Conservation (phyloP, 2,797 vertebrate genomes). For the Schizothorax lantsangensis region DNA sequence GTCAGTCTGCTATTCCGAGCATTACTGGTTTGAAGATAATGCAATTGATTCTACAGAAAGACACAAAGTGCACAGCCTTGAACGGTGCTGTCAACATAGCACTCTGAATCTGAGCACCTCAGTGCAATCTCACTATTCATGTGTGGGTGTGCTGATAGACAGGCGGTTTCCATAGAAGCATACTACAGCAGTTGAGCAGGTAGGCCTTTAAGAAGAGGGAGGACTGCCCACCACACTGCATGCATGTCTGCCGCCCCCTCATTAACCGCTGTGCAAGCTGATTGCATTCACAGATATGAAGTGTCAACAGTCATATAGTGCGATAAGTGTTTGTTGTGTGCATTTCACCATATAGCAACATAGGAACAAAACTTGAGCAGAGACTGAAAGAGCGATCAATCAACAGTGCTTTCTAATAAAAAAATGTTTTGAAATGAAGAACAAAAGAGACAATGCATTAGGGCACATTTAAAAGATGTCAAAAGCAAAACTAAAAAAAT, state of each 20-base stretch:
- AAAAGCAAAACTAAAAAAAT: background rate
- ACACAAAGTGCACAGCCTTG: conserved; percentile 34
- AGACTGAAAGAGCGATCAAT: background rate
- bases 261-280: conserved; percentile 8
- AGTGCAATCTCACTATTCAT: conserved; percentile 52
- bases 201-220: conserved; percentile 50
- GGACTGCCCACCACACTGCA: conserved; percentile 49
- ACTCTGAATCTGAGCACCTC: conserved; percentile 39
- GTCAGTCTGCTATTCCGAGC: background rate
- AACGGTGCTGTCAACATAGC: conserved; percentile 29
- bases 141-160: conserved; percentile 74
- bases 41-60: background rate
- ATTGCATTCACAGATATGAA: background rate
- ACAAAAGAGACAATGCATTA: background rate
- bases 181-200: conserved; percentile 62
- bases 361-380: background rate
- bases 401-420: background rate
- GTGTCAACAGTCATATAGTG: background rate
- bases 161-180: conserved; percentile 77
- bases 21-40: background rate
- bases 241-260: conserved; percentile 9
- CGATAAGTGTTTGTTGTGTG: background rate
- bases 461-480: background rate
- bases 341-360: background rate
- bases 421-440: background rate